Percentiles rank a stretch among this genome's conserved stretches.
Evolutionary conservation across 2,797 vertebrate genomes (phyloP).

Genomic region (Arnoldichthys spilopterus): DNA sequence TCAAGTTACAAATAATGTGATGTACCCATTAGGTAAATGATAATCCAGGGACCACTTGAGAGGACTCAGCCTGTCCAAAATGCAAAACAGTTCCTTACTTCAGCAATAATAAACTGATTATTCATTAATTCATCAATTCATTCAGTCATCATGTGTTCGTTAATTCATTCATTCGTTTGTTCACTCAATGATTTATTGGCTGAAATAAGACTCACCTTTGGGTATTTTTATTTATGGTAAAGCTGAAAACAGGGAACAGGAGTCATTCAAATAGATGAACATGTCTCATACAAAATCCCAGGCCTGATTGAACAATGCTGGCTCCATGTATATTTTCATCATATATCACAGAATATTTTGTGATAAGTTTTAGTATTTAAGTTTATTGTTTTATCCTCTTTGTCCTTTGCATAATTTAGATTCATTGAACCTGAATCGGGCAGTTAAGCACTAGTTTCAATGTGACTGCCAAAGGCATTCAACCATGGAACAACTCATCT

Average conservation of each 20-base stretch:
- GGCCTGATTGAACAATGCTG: neutral
- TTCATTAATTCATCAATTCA: no score
- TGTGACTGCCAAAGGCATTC: constrained; percentile 23
- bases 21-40: neutral
- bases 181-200: neutral
- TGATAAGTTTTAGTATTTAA: no score
- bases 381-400: neutral
- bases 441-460: constrained; percentile 23
- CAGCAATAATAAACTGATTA: no score
- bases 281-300: neutral
- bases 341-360: neutral
- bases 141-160: no score
- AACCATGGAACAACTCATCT: constrained; percentile 44
- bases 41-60: neutral
- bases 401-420: constrained; percentile 35
- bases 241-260: neutral
- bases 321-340: neutral
- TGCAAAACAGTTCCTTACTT: neutral
- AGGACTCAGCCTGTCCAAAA: no score
- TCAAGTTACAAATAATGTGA: neutral
- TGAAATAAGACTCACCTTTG: neutral
- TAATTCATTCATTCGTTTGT: neutral
- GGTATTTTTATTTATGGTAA: neutral
- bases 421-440: neutral
- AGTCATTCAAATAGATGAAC: neutral